Percentiles rank a stretch among this genome's conserved stretches.
phyloP scores from a whole-genome alignment of 2,888 invertebrate genomes.

The Furcula furcula region DNA sequence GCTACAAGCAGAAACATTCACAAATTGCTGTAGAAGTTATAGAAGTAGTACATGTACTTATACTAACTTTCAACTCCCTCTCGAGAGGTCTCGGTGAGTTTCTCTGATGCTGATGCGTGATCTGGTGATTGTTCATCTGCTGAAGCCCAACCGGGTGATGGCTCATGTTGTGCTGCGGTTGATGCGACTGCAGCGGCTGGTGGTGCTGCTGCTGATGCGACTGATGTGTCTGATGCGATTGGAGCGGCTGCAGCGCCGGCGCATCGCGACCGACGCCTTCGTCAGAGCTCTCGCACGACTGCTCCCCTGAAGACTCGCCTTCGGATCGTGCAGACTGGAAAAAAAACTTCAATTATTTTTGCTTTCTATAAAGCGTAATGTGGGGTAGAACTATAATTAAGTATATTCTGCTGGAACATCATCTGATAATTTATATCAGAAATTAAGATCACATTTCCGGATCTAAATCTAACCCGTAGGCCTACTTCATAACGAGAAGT shows the following conservation, averaged over 20 bases:
- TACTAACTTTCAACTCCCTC: constrained; percentile 64
- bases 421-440: too few relatives aligned
- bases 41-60: background rate
- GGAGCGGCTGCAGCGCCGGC: constrained; percentile 45
- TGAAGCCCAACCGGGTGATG: constrained; percentile 52
- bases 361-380: too few relatives aligned
- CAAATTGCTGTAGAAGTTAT: too few relatives aligned
- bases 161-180: constrained; percentile 40
- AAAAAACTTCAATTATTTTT: constrained; percentile 16
- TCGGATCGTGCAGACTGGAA: constrained; percentile 71
- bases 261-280: constrained; percentile 73
- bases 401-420: too few relatives aligned
- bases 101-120: constrained; percentile 58
- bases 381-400: too few relatives aligned
- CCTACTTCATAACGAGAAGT: background rate
- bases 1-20: too few relatives aligned
- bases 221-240: constrained; percentile 37
- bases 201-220: constrained; percentile 28
- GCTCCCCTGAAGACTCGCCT: constrained; percentile 73
- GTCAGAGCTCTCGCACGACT: constrained; percentile 75
- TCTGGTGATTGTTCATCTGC: constrained; percentile 45
- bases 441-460: too few relatives aligned
- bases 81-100: constrained; percentile 67
- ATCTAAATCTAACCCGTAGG: background rate
- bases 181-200: constrained; percentile 22